Evolutionary conservation across 2,888 invertebrate genomes (phyloP).

Genomic region (Cheilosia impressa): DNA sequence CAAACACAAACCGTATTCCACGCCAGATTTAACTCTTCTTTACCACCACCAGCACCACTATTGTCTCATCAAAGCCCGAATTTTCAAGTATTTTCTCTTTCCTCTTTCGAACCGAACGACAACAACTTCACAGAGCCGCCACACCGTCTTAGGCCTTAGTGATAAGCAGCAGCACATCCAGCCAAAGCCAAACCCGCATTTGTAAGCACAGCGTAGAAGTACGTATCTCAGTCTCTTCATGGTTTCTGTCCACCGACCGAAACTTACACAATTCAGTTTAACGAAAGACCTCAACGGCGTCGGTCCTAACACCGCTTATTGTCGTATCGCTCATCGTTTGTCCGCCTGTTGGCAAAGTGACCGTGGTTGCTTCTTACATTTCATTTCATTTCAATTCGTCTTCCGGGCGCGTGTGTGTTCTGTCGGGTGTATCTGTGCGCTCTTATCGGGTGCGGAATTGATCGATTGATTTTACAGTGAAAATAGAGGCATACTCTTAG

Average conservation of each 20-base stretch:
- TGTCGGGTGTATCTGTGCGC: constrained; percentile 31
- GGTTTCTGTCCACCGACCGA: constrained; percentile 62
- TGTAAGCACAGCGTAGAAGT: constrained; percentile 8
- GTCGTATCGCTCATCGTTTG: constrained; percentile 13
- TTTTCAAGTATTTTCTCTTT: constrained; percentile 51
- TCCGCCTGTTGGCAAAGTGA: constrained; percentile 7
- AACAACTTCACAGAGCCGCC: constrained; percentile 24
- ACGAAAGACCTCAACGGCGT: constrained; percentile 72
- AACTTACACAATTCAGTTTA: constrained; percentile 66
- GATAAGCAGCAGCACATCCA: constrained; percentile 65
- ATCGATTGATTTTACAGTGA: constrained; percentile 62
- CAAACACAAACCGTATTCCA: too few relatives aligned
- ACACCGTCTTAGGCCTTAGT: constrained; percentile 46
- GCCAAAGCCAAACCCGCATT: constrained; percentile 46
- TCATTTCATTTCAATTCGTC: constrained; percentile 4
- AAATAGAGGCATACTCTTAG: constrained; percentile 8
- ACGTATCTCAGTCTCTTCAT: constrained; percentile 56
- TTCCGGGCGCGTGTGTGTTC: constrained; percentile 38
- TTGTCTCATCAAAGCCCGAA: constrained; percentile 31
- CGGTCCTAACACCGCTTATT: constrained; percentile 55
- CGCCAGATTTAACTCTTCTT: too few relatives aligned
- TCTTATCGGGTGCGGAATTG: constrained; percentile 62
- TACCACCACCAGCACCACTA: not conserved
- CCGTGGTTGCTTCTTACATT: constrained; percentile 35
- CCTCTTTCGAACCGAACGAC: constrained; percentile 39